Conservation (phyloP, 2,797 vertebrate genomes). For the Phylloscopus collybita region DNA sequence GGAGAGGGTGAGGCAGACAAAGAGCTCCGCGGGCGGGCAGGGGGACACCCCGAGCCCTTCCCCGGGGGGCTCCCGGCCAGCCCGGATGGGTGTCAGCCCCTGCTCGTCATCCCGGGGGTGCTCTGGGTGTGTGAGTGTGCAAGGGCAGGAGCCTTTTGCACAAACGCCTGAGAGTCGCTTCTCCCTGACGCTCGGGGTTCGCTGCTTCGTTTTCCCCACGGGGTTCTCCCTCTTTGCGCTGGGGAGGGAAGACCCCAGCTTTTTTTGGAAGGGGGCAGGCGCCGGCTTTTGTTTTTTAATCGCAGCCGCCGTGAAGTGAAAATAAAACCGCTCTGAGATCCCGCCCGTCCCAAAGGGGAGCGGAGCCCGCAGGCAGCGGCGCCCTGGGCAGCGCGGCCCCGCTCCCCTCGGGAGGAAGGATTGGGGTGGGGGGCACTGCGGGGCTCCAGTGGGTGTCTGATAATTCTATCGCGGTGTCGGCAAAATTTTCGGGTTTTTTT, state of each 20-base stretch:
- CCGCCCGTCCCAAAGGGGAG: not conserved
- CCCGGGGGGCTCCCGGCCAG: no score
- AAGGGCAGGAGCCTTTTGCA: not conserved
- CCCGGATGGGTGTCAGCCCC: no score
- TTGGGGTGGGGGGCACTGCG: no score
- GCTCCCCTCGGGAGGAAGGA: not conserved
- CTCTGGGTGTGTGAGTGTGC: fast-evolving
- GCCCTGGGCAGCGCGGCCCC: not conserved
- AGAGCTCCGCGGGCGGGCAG: not conserved
- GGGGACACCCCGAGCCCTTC: not conserved
- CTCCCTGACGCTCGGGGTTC: not conserved
- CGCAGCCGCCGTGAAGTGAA: not conserved
- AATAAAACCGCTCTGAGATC: fast-evolving
- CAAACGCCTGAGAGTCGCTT: fast-evolving
- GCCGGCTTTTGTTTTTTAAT: not conserved
- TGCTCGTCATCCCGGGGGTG: no score
- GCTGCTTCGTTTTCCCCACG: fast-evolving
- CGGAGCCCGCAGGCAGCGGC: not conserved
- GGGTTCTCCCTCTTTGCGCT: not conserved
- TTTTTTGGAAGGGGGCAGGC: no score
- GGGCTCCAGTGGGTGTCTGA: not conserved
- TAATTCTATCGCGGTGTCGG: not conserved
- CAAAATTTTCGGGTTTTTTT: not conserved
- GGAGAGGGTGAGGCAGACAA: not conserved
- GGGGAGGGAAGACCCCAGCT: fast-evolving